Base-by-base conservation (phyloP, 2,797 vertebrate genomes). In the Saxicola maurus region DNA sequence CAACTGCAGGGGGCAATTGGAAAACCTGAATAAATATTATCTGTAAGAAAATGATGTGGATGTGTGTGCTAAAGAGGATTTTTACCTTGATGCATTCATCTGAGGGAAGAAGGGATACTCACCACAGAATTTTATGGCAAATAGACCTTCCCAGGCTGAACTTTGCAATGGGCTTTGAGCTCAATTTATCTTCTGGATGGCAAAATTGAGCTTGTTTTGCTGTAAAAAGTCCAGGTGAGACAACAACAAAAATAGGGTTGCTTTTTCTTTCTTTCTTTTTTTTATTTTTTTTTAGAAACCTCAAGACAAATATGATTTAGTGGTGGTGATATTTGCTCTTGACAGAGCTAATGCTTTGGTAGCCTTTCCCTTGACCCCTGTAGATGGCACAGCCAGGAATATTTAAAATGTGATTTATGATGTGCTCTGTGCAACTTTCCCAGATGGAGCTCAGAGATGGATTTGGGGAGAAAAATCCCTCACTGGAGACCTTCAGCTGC, bases 271-370 rank as follows among this genome's bases (percentile, higher is more conserved):
- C 1, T 1, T 2, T 13, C 6, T 13, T 45, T 24, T 46, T 4
- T 45, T 10, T 28, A 51, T 60, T 38, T 45, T 19, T 31, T 13
- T 4, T 68, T 17, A 53, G 55, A 74, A 92, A 72, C 42, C 61
- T 78, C 35, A 53, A 89, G 69, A 43, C 86, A 92, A 92, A 83
- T 21, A 51, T 83, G 59, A 93, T 92, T 92, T 86, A 87, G 35
- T 75, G 71, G 28, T 51, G 59, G 62, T 78, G 76, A 40, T 87
- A 83, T 71, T 91, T 92, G 46, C 43, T 92, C 73, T 57, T 78
- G 77, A 92, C 46, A 86, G 82, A 92, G 62, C 38, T 81, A 74
- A 74, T 89, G 66, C 64, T 94, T 79, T 51, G 79, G 52, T 73
- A 87, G 79, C 73, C 76, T 87, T 91, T 93, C 59, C 66, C 62